A percentile compares a stretch with the other conserved stretches of the same genome.
These are phyloP conservation scores for Lycophotia porphyrea DNA, from an alignment of 2,888 invertebrate species.

Conservation along the genomic window DNA sequence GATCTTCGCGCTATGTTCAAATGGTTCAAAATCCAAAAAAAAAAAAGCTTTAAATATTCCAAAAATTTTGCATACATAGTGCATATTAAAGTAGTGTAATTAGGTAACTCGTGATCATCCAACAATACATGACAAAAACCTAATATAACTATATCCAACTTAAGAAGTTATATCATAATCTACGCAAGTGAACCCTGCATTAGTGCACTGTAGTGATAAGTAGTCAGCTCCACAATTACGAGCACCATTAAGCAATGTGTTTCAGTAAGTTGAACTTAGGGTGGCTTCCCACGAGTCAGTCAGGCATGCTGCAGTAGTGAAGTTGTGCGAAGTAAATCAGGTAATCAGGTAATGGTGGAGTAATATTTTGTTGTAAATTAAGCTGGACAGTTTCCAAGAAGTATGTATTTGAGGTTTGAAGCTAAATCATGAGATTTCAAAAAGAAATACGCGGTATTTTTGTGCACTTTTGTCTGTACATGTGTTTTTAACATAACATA, in stretches of 20 bases:
- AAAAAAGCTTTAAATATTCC: not conserved
- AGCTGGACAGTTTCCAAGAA: conserved; percentile 29
- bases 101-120: not conserved
- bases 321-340: conserved; percentile 35
- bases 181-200: conserved; percentile 36
- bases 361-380: conserved; percentile 32
- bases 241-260: conserved; percentile 60
- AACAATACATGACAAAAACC: not conserved
- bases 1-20: too few species aligned
- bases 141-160: not conserved
- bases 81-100: not conserved
- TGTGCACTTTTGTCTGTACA: too few species aligned
- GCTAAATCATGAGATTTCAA: conserved; percentile 10
- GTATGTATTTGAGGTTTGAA: not conserved
- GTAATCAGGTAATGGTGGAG: conserved; percentile 26
- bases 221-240: conserved; percentile 56
- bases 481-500: too few species aligned
- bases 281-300: conserved; percentile 21
- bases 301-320: conserved; percentile 17
- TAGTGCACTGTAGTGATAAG: conserved; percentile 56
- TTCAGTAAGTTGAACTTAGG: conserved; percentile 53
- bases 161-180: conserved; percentile 32
- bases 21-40: not conserved
- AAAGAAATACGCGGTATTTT: too few species aligned
- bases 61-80: too few species aligned